These are phyloP conservation scores for Drosophila putrida DNA, from an alignment of 2,888 invertebrate species.

Conservation along the genomic window DNA sequence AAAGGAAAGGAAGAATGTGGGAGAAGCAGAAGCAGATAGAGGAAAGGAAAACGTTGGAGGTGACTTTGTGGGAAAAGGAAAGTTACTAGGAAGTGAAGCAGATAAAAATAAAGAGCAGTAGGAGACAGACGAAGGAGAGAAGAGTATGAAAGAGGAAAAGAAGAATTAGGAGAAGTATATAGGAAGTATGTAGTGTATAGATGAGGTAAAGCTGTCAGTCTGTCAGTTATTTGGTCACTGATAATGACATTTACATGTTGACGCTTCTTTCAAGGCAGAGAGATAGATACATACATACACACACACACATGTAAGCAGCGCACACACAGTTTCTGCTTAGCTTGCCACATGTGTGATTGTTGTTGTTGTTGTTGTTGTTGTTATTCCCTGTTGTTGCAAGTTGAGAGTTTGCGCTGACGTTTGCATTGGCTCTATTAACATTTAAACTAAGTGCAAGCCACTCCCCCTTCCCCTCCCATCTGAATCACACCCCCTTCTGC, in stretches of 20 bases:
- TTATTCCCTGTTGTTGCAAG: conserved; percentile 6
- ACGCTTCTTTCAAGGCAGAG: conserved; percentile 26
- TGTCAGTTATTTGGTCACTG: conserved; percentile 29
- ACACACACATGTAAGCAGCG: neutral
- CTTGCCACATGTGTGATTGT: conserved; percentile 38
- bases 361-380: conserved; percentile 25
- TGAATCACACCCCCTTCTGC: neutral
- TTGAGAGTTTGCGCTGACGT: conserved; percentile 57
- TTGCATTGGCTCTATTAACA: conserved; percentile 60
- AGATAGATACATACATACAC: neutral
- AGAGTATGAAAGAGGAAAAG: too few species aligned
- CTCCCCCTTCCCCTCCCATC: neutral
- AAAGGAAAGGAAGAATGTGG: too few species aligned
- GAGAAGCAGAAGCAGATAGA: too few species aligned
- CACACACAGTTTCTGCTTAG: conserved; percentile 59
- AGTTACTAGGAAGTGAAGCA: too few species aligned
- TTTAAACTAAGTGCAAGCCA: conserved; percentile 47
- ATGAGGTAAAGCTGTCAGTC: conserved; percentile 18
- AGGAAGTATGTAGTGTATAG: neutral
- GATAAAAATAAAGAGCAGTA: neutral
- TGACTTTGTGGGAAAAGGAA: too few species aligned
- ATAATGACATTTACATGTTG: conserved; percentile 30
- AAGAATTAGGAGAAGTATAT: neutral
- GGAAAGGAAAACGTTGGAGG: too few species aligned
- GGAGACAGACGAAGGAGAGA: neutral